These are phyloP conservation scores for Platysternon megacephalum DNA, from an alignment of 2,113 vertebrate species.

Conservation along the genomic window DNA sequence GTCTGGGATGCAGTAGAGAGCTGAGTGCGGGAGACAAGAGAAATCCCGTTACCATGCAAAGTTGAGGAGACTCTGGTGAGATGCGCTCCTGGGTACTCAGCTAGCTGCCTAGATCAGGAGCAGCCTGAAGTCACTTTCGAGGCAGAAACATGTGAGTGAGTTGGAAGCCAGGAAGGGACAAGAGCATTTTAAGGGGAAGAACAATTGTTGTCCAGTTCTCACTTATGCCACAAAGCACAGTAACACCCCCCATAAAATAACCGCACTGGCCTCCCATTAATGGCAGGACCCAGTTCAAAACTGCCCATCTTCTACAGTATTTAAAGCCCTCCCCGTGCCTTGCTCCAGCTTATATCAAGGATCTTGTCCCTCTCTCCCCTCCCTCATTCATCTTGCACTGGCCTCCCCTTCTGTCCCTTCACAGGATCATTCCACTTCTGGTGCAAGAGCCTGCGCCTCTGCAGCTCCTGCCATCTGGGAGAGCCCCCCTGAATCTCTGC, in stretches of 20 bases:
- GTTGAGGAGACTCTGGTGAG: neutral
- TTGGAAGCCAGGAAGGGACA: neutral
- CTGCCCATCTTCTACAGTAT: neutral
- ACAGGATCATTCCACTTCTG: no score
- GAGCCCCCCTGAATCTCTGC: neutral
- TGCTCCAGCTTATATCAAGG: neutral
- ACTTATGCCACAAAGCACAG: neutral
- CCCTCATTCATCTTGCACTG: neutral
- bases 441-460: neutral
- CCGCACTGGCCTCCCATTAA: neutral
- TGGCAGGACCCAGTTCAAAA: neutral
- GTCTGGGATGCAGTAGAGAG: neutral
- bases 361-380: neutral
- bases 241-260: neutral
- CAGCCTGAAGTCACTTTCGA: neutral
- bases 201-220: neutral
- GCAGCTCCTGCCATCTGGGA: neutral
- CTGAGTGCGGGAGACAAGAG: neutral
- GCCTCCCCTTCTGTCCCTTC: neutral
- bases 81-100: neutral
- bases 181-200: neutral
- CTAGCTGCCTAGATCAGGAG: neutral
- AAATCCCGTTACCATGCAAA: neutral
- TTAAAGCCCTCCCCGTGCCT: neutral
- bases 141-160: neutral